phyloP scores from a whole-genome alignment of 2,113 vertebrate species.

The Peromyscus leucopus region DNA sequence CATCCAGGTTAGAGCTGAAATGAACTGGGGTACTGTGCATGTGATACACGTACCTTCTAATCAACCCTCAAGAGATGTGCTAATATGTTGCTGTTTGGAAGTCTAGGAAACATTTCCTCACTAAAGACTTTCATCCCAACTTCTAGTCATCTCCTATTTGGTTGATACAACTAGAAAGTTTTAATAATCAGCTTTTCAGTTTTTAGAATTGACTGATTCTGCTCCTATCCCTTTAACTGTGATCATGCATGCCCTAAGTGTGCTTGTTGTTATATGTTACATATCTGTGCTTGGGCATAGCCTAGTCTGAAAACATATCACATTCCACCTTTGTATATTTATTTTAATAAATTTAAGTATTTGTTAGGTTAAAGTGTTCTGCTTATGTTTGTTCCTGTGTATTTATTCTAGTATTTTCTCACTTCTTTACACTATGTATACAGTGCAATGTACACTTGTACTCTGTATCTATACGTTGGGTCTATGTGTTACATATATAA shows the following conservation, averaged over 20 bases:
- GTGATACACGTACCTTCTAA: background rate
- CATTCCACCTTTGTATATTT: background rate
- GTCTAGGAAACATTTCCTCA: background rate
- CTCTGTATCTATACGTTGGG: background rate
- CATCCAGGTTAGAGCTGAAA: background rate
- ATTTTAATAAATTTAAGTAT: constrained; percentile 16
- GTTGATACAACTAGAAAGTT: background rate
- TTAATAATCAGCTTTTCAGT: background rate
- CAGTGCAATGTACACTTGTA: background rate
- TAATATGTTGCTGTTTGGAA: background rate
- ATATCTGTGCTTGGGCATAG: background rate
- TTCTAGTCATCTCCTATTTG: background rate
- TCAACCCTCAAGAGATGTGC: background rate
- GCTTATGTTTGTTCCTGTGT: background rate
- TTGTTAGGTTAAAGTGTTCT: background rate
- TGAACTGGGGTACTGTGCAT: background rate
- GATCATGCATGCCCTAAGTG: background rate
- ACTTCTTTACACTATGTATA: background rate
- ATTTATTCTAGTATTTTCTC: background rate
- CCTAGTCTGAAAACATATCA: background rate
- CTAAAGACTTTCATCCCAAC: background rate
- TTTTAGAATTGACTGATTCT: background rate
- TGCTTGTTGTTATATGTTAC: background rate
- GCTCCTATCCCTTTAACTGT: background rate
- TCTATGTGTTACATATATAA: background rate